Base-by-base conservation (phyloP, 1,140 invertebrate genomes). In the Subanguina moxae region DNA sequence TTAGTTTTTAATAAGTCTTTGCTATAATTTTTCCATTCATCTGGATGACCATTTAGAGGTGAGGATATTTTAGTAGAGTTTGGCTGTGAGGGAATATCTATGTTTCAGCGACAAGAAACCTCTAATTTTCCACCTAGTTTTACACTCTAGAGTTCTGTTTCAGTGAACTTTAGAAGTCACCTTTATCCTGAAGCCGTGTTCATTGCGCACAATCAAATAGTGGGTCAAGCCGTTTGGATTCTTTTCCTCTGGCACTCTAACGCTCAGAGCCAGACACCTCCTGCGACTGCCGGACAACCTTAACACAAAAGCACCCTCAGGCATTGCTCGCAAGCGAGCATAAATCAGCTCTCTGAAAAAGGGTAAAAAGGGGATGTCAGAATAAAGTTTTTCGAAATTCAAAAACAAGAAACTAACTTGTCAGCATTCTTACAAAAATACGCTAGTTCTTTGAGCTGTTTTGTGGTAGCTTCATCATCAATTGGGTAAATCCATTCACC, bases 401-500 rank as follows among this genome's bases (percentile, higher is more conserved):
- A 38, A 11, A 38, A 11, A 3, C 32, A 3, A 38, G 32, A 38
- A 52, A 52, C n/a, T 56, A 1, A 68, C 67, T 68, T 68, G 45
- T 70, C 67, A 11, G 42, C 21, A 32, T 52, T 30, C 27, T 62
- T 1, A 21, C 64, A 70, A 38, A 70, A 70, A 45, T 70, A 70
- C 1, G 68, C 68, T 25, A 70, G 62, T 11, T 28, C 11, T 8
- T 70, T 30, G 30, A 70, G 25, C n/a, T 70, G 64, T 1, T 70
- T 30, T 1, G 17, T 8, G 48, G 62, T 28, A n/a, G 19, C 0
- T 27, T 56, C 61, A 7, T 46, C 67, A 15, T 64, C 68, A 42
- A 70, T 69, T 43, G 68, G 68, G 42, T 70, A 70, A 27, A 70
- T 59, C 64, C 63, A 70, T 61, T 70, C 68, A 38, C 59, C 59